Percentiles rank a stretch among this genome's conserved stretches.
These are phyloP conservation scores for Marasmarcha lunaedactyla DNA, from an alignment of 2,888 invertebrate genomes.

Conservation along the genomic window DNA sequence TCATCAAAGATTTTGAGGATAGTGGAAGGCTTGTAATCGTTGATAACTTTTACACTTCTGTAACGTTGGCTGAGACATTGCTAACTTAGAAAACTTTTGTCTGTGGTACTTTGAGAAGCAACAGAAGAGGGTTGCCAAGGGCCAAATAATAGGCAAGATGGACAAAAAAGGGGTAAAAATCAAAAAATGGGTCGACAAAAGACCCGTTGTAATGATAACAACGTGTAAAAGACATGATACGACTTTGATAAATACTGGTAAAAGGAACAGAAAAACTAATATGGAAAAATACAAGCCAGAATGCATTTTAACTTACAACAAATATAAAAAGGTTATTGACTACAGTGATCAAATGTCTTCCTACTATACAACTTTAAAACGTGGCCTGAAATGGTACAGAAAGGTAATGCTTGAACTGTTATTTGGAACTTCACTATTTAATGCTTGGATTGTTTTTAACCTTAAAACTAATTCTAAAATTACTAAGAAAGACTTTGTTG, in stretches of 20 bases:
- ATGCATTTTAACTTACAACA: conserved; percentile 19
- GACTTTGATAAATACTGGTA: no score
- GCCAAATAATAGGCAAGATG: conserved; percentile 19
- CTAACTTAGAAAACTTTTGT: conserved; percentile 15
- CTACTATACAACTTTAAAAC: conserved; percentile 19
- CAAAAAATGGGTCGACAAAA: no score
- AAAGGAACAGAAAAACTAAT: no score
- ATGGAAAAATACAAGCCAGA: conserved; percentile 11
- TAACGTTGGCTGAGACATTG: conserved; percentile 19
- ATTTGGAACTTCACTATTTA: conserved; percentile 19
- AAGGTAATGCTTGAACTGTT: conserved; percentile 19
- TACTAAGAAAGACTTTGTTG: conserved; percentile 15
- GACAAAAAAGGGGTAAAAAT: conserved; percentile 18
- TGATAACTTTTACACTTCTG: conserved; percentile 23
- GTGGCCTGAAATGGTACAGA: conserved; percentile 20
- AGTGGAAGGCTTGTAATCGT: conserved; percentile 18
- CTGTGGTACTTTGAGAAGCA: conserved; percentile 19
- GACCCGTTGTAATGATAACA: no score
- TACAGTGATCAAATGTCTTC: conserved; percentile 20
- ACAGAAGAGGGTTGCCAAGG: conserved; percentile 20
- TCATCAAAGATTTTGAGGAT: conserved; percentile 13
- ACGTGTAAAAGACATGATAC: no score
- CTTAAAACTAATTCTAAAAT: conserved; percentile 14
- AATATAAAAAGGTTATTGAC: conserved; percentile 20
- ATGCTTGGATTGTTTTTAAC: conserved; percentile 19